Base-by-base conservation (phyloP, 2,113 vertebrate genomes). In the Oncorhynchus tshawytscha region DNA sequence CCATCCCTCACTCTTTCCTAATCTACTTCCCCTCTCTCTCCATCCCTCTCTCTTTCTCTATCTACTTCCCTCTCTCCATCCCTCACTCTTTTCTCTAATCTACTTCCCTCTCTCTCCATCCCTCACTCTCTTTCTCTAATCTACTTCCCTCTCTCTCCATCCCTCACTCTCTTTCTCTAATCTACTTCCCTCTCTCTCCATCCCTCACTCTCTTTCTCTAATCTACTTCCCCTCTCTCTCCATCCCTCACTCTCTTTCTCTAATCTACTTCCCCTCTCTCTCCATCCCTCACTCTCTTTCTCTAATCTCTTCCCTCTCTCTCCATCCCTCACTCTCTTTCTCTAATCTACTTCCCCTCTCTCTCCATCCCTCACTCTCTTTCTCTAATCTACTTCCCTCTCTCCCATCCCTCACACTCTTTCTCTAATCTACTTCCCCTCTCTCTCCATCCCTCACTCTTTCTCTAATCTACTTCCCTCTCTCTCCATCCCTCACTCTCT, bases 321-420 rank as follows among this genome's bases (percentile, higher is more conserved):
- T 51, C 64, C n/a, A 11, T n/a, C 31, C n/a, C n/a, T 6, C 31
- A 34, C 31, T 34, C 2, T 60, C 5, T 59, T 59, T 59, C 57
- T 59, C 20, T 34, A 34, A 34, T 29, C 4, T 65, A 5, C 20
- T n/a, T 4, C 13, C 12, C 1, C 60, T 59, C 60, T 67, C 39
- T 25, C n/a, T n/a, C n/a, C n/a, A 20, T 39, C 82, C 84, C 45
- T 49, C 31, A 22, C 65, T 68, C 27, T n/a, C 39, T 20, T 60
- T 29, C 2, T 27, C 25, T 27, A n/a, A n/a, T n/a, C 25, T 2
- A 27, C 25, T 27, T 27, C 25, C 25, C 25, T 2, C 25, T 27
- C 25, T 27, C 74, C 4, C 20, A 49, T 39, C 29, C 68, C 48
- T 54, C 25, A 25, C n/a, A 72, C 59, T 27, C 68, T 75, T 45